Percentiles rank a stretch among this genome's conserved stretches.
These are phyloP conservation scores for Teleopsis dalmanni DNA, from an alignment of 1,140 invertebrate species.

Conservation along the genomic window DNA sequence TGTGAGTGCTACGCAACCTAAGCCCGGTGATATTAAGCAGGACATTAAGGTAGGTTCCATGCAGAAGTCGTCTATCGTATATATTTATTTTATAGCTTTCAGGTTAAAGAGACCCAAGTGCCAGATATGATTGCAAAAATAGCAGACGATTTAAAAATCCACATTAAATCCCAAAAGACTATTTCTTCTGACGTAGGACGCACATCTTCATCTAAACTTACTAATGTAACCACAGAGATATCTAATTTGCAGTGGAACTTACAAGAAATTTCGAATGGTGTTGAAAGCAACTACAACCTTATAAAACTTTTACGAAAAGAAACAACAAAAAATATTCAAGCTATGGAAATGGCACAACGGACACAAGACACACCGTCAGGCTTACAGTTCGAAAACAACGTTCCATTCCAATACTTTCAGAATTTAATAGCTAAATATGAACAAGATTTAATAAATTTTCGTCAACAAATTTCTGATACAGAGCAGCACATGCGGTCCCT, in stretches of 20 bases:
- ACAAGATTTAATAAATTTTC: conserved; percentile 58
- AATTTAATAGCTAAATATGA: conserved; percentile 66
- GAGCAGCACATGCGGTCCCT: conserved; percentile 65
- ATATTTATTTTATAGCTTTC: not conserved
- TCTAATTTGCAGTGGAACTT: conserved; percentile 38
- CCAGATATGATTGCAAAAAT: conserved; percentile 62
- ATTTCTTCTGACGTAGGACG: conserved; percentile 74
- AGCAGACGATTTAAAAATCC: conserved; percentile 59
- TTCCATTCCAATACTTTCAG: conserved; percentile 66
- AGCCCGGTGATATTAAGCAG: conserved; percentile 50
- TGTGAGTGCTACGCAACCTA: conserved; percentile 50
- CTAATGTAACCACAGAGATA: conserved; percentile 35
- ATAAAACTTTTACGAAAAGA: conserved; percentile 67
- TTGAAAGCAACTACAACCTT: conserved; percentile 55
- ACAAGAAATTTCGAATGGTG: conserved; percentile 50
- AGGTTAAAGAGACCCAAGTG: conserved; percentile 60
- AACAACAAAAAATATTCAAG: conserved; percentile 63
- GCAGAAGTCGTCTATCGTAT: not conserved
- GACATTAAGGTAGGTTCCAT: conserved; percentile 42
- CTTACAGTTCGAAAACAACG: conserved; percentile 69
- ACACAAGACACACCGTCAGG: conserved; percentile 69
- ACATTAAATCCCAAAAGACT: conserved; percentile 75
- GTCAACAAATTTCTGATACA: conserved; percentile 64
- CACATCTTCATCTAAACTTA: conserved; percentile 35
- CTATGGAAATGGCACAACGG: conserved; percentile 69